Percentiles rank a stretch among this genome's conserved stretches.
Conservation (phyloP, 2,797 vertebrate species). For the Liasis olivaceus region DNA sequence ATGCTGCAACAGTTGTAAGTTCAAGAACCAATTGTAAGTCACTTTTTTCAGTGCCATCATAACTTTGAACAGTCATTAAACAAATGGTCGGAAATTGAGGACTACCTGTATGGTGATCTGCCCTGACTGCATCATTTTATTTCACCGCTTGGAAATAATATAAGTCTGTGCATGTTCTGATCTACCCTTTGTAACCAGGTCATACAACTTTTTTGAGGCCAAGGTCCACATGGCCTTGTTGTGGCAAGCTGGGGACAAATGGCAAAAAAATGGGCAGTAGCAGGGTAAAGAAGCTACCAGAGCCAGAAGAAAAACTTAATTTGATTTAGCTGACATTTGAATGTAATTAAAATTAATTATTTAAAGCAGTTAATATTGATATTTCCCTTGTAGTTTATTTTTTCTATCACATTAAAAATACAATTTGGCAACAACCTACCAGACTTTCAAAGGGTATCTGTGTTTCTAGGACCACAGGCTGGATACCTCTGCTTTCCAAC, state of each 20-base stretch:
- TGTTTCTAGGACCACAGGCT: too few relatives aligned
- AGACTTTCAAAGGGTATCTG: too few relatives aligned
- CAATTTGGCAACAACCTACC: too few relatives aligned
- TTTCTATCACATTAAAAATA: too few relatives aligned
- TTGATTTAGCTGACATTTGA: not conserved
- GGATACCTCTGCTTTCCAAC: too few relatives aligned
- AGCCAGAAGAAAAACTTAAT: not conserved
- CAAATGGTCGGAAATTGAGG: too few relatives aligned
- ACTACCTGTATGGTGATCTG: not conserved
- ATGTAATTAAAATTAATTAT: not conserved
- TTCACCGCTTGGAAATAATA: conserved; percentile 40
- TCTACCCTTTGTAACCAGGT: conserved; percentile 36
- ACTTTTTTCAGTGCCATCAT: too few relatives aligned
- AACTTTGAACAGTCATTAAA: too few relatives aligned
- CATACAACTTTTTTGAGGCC: not conserved
- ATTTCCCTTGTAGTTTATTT: not conserved
- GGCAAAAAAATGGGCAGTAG: not conserved
- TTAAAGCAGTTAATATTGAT: not conserved
- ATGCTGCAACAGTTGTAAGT: too few relatives aligned
- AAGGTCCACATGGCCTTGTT: not conserved
- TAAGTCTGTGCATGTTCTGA: conserved; percentile 18
- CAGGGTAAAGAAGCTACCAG: not conserved
- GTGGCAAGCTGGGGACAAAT: not conserved
- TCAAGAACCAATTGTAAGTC: too few relatives aligned
- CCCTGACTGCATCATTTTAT: not conserved